A percentile compares a stretch with the other conserved stretches of the same genome.
Conservation (phyloP, 1,140 invertebrate species). For the Drosophila murphyi region DNA sequence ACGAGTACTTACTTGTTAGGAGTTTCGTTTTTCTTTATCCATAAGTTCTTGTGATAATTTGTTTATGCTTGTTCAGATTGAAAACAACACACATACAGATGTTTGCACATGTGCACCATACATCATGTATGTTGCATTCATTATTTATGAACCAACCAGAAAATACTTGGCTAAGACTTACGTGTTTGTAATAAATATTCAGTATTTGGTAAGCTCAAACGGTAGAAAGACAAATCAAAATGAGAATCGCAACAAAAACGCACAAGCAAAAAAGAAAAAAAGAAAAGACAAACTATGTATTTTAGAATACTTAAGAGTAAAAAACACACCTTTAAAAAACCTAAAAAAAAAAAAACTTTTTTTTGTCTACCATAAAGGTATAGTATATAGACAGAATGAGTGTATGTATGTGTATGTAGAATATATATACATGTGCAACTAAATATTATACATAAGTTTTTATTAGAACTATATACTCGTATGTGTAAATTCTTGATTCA, state of each 20-base stretch:
- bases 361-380: slow-evolving; percentile 66
- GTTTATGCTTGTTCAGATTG: slow-evolving; percentile 38
- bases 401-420: slow-evolving; percentile 16
- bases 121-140: slow-evolving; percentile 8
- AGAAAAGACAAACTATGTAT: slow-evolving; percentile 55
- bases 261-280: slow-evolving; percentile 43
- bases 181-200: slow-evolving; percentile 30
- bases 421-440: slow-evolving; percentile 16
- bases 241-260: slow-evolving; percentile 46
- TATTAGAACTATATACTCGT: slow-evolving; percentile 25
- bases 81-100: not conserved
- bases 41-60: slow-evolving; percentile 63
- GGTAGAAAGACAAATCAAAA: slow-evolving; percentile 65
- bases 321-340: slow-evolving; percentile 45
- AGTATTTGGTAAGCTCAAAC: slow-evolving; percentile 58
- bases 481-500: slow-evolving; percentile 43
- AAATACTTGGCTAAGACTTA: slow-evolving; percentile 30
- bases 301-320: slow-evolving; percentile 40
- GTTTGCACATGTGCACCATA: not conserved
- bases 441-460: slow-evolving; percentile 32
- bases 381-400: slow-evolving; percentile 39
- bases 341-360: slow-evolving; percentile 46
- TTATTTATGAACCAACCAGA: slow-evolving; percentile 6
- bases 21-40: slow-evolving; percentile 35
- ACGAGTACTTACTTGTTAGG: slow-evolving; percentile 45